These are phyloP conservation scores for Urocyon cinereoargenteus DNA, from an alignment of 2,797 vertebrate genomes.

Conservation along the genomic window DNA sequence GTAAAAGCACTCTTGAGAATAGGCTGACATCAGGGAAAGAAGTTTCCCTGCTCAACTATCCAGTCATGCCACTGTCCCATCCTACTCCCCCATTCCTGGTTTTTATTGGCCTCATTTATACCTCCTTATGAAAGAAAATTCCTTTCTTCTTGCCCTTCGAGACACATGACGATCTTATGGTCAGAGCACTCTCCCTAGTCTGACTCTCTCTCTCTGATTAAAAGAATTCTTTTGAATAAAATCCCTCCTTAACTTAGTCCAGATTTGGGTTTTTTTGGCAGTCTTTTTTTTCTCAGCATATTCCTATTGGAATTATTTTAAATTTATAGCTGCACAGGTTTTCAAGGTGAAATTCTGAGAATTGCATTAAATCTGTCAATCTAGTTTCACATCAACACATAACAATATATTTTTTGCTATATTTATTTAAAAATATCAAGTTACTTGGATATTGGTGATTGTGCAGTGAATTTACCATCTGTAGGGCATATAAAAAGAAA, in stretches of 20 bases:
- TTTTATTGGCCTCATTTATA: background rate
- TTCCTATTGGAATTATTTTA: background rate
- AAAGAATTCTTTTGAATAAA: constrained; percentile 4
- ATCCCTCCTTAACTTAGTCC: background rate
- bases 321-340: background rate
- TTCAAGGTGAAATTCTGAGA: background rate
- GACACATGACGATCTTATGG: background rate
- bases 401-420: background rate
- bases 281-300: background rate
- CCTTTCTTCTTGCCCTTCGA: background rate
- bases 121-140: background rate
- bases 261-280: background rate
- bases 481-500: background rate
- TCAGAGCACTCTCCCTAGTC: background rate
- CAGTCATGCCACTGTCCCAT: accelerated
- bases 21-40: background rate
- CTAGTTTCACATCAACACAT: background rate
- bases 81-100: accelerated
- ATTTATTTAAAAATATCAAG: background rate
- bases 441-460: background rate
- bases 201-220: background rate
- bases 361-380: background rate
- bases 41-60: background rate
- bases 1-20: background rate
- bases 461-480: background rate